Conservation (phyloP, 2,797 vertebrate genomes). For the Pyrrhura leucotis region DNA sequence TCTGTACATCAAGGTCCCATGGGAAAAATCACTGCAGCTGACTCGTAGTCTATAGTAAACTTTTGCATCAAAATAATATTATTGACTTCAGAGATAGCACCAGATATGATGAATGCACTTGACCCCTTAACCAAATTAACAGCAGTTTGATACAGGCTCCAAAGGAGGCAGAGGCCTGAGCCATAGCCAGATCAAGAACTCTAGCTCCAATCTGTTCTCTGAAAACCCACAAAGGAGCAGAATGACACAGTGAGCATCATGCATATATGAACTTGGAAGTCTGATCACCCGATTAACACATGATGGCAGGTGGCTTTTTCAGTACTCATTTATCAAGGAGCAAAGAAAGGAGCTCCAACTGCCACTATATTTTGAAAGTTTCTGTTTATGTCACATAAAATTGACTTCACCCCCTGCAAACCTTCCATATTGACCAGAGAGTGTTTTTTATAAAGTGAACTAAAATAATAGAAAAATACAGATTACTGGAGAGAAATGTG, state of each 20-base stretch:
- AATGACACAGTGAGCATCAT: neutral
- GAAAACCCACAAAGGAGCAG: neutral
- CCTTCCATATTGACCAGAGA: neutral
- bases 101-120: fast-evolving
- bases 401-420: neutral
- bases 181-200: neutral
- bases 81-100: neutral
- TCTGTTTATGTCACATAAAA: neutral
- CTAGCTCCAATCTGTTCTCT: neutral
- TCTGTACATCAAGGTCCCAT: neutral
- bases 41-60: slow-evolving; percentile 3
- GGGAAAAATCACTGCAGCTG: neutral
- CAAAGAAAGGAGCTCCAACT: neutral
- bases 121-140: neutral
- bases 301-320: fast-evolving
- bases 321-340: neutral
- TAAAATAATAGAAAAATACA: neutral
- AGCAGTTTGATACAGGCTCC: neutral
- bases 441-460: neutral
- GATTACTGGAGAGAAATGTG: neutral
- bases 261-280: neutral
- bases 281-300: fast-evolving
- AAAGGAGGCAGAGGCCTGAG: neutral
- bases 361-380: neutral
- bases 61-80: neutral